Evolutionary conservation across 2,797 vertebrate species (phyloP).

Genomic region (Karalla daura): DNA sequence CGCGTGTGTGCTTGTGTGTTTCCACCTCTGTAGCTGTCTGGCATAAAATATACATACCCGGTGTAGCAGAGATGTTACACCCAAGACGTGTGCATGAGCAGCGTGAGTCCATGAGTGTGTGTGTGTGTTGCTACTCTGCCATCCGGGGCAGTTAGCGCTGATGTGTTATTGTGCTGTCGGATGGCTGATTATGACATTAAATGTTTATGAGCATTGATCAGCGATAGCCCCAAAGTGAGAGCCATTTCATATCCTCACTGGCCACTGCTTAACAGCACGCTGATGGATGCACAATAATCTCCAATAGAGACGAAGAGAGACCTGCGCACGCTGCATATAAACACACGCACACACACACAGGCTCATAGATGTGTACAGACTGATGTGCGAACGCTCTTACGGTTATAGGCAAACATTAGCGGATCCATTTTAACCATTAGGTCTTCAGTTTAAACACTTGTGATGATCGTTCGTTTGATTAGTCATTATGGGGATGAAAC

Average conservation of each 20-base stretch:
- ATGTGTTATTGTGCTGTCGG: conserved; percentile 70
- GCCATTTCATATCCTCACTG: conserved; percentile 75
- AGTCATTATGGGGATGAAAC: not conserved
- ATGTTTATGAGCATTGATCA: conserved; percentile 85
- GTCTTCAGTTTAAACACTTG: conserved; percentile 28
- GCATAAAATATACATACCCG: conserved; percentile 61
- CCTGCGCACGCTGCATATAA: conserved; percentile 50
- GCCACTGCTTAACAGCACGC: conserved; percentile 74
- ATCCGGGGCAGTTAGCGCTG: conserved; percentile 61
- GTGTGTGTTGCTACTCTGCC: conserved; percentile 37
- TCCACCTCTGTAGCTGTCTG: conserved; percentile 39
- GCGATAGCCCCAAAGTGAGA: conserved; percentile 68
- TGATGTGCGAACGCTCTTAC: not conserved
- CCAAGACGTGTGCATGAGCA: conserved; percentile 5
- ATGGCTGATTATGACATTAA: conserved; percentile 83
- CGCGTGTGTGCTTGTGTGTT: conserved; percentile 37
- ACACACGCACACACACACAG: conserved; percentile 32
- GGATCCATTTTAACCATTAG: conserved; percentile 14
- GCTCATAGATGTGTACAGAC: conserved; percentile 12
- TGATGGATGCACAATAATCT: conserved; percentile 82
- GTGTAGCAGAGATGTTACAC: conserved; percentile 54
- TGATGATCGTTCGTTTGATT: conserved; percentile 27
- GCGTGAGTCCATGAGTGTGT: conserved; percentile 1
- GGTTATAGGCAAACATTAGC: conserved; percentile 12
- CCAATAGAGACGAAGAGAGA: conserved; percentile 64